Evolutionary conservation across 2,113 vertebrate genomes (phyloP), one percentile per base, ranked within the genome.

Genomic region (Falco punctatus): DNA sequence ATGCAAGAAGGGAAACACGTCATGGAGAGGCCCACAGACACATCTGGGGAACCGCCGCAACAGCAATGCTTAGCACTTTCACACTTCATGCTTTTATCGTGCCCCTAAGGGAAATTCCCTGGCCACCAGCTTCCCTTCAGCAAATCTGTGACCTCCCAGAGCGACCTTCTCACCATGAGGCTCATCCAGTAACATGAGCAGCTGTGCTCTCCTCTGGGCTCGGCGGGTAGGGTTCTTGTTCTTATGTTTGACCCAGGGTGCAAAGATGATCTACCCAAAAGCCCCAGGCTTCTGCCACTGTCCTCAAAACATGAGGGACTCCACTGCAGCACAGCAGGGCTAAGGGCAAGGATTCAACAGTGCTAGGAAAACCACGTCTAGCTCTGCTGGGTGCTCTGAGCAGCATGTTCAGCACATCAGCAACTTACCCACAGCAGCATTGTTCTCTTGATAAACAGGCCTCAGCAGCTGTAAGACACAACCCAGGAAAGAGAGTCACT

Each of bases 361-460:
- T 30, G 16, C 30, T 51, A 17, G 44, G 30, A 65, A 16, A 61
- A n/a, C 1, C 27, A 32, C 0, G 17, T 21, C 23, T 14, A 40
- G 24, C 35, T 72, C 79, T 38, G 28, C 44, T 23, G 13, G 30
- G 40, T 20, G 62, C 44, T 40, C 23, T 9, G 38, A 78, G 46
- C n/a, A 85, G 48, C 11, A 2, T 28, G 51, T 35, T 67, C 73
- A 75, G 65, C 48, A 19, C 62, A 64, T 44, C 5, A 1, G 48
- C 13, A 59, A 94, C 99, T 99, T 96, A 99, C 99, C 98, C 96
- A 97, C 97, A 3, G 98, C 95, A 19, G 98, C 81, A 42, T 95
- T 96, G 57, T 98, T 98, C 87, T 99, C 99, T 90, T 98, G 98
- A 72, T 99, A 99, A 89, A 99, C 97, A 12, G 99, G 98, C 82